Conservation (phyloP, 2,888 invertebrate genomes). For the Cosmia trapezina region DNA sequence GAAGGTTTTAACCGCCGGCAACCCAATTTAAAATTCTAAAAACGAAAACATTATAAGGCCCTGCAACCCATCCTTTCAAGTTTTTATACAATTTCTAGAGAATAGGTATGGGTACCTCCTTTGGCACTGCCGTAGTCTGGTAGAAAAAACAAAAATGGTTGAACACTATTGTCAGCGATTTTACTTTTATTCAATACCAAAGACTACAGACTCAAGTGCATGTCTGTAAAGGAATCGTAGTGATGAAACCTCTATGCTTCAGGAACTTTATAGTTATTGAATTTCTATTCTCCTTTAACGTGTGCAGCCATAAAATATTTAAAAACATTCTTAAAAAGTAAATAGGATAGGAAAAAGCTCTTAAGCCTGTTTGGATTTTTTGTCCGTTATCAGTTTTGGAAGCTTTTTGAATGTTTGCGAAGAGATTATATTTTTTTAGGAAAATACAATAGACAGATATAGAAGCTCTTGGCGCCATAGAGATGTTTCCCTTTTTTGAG, state of each 20-base stretch:
- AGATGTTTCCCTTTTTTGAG: constrained; percentile 21
- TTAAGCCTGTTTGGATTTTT: constrained; percentile 14
- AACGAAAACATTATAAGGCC: not conserved
- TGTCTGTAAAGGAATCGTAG: constrained; percentile 34
- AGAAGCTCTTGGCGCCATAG: constrained; percentile 51
- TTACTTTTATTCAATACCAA: constrained; percentile 45
- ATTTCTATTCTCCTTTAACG: constrained; percentile 45
- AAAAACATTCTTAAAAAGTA: constrained; percentile 49
- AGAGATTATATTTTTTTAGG: constrained; percentile 48
- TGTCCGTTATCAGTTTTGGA: constrained; percentile 32
- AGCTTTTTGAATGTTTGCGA: constrained; percentile 56
- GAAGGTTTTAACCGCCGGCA: not conserved
- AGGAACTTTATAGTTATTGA: constrained; percentile 61
- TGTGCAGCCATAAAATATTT: constrained; percentile 49
- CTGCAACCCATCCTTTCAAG: not conserved
- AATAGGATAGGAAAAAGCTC: constrained; percentile 6
- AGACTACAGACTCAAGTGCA: constrained; percentile 50
- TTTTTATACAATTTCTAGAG: not conserved
- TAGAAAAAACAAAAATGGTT: not conserved
- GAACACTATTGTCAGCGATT: constrained; percentile 28
- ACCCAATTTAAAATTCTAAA: not conserved
- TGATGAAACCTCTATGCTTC: constrained; percentile 46
- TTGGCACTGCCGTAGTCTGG: too few species aligned
- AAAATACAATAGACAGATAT: constrained; percentile 40
- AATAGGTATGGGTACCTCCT: not conserved